phyloP scores from a whole-genome alignment of 1,140 invertebrate species.

The Cardiocondyla obscurior region DNA sequence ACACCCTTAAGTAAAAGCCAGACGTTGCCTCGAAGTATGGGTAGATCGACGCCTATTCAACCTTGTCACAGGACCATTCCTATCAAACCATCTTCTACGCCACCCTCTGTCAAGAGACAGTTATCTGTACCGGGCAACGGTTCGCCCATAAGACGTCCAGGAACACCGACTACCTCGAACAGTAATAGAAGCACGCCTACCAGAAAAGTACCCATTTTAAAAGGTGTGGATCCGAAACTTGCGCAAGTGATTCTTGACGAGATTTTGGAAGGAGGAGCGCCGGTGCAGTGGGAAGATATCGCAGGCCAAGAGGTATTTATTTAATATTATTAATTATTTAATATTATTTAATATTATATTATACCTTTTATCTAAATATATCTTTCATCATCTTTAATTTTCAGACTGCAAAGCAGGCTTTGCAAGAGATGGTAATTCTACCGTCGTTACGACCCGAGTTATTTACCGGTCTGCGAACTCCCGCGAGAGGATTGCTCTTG shows the following conservation, averaged over 20 bases:
- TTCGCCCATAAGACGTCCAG: conserved; percentile 87
- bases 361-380: not conserved
- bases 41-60: conserved; percentile 86
- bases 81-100: conserved; percentile 90
- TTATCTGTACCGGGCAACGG: conserved; percentile 88
- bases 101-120: conserved; percentile 91
- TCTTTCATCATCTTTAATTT: conserved; percentile 38
- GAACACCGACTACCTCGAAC: conserved; percentile 82
- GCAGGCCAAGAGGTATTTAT: conserved; percentile 94
- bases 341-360: too few species aligned
- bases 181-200: conserved; percentile 79
- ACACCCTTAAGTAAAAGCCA: conserved; percentile 90
- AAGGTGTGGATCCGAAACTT: conserved; percentile 95
- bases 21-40: conserved; percentile 92
- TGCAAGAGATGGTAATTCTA: conserved; percentile 98
- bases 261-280: conserved; percentile 90
- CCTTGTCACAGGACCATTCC: conserved; percentile 84
- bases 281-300: conserved; percentile 96
- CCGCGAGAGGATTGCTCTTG: conserved; percentile 95
- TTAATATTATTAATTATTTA: too few species aligned
- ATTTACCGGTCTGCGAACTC: conserved; percentile 95
- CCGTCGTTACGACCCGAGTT: conserved; percentile 97
- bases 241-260: conserved; percentile 88
- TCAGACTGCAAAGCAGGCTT: conserved; percentile 95
- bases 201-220: conserved; percentile 84